Evolutionary conservation across 2,888 invertebrate species (phyloP), one percentile per base, ranked within the genome.

Genomic region (Stratiomys singularior): DNA sequence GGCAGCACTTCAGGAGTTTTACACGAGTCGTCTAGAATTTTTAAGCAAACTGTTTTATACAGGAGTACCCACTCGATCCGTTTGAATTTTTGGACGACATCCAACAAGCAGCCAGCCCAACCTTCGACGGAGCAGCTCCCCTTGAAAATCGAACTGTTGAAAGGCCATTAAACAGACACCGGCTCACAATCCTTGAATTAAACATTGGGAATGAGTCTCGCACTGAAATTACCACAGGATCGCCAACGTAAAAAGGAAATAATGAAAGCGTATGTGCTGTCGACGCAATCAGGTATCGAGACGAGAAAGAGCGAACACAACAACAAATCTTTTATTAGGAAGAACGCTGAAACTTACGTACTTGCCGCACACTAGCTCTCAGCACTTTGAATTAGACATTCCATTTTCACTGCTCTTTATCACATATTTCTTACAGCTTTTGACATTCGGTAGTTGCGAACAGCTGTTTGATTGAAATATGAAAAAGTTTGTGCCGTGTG

Each of bases 1-100:
- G 37, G 9, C 37, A 37, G 5, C 9, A 37, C 9, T 37, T 5
- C 5, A 37, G 37, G 37, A 37, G 37, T 5, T 25, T 25, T 60
- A 63, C 9, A 1, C n/a, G n/a, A n/a, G n/a, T n/a, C n/a, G n/a
- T n/a, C n/a, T n/a, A n/a, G n/a, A n/a, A n/a, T n/a, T n/a, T n/a
- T n/a, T n/a, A n/a, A n/a, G n/a, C n/a, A n/a, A n/a, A n/a, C n/a
- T n/a, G n/a, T n/a, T n/a, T n/a, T n/a, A n/a, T n/a, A n/a, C n/a
- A n/a, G 27, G 27, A 27, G n/a, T 66, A 69, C 47, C 47, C 69
- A 69, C 69, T 13, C 11, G 46, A 23, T 46, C 46, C 69, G 7
- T 69, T 25, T 15, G 69, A 69, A 25, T 69, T 69, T 69, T 69
- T 69, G 47, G 69, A 69, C 27, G 69, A 69, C 11, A 27, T 69